Conservation (phyloP, 2,113 vertebrate genomes). For the Cebus imitator region DNA sequence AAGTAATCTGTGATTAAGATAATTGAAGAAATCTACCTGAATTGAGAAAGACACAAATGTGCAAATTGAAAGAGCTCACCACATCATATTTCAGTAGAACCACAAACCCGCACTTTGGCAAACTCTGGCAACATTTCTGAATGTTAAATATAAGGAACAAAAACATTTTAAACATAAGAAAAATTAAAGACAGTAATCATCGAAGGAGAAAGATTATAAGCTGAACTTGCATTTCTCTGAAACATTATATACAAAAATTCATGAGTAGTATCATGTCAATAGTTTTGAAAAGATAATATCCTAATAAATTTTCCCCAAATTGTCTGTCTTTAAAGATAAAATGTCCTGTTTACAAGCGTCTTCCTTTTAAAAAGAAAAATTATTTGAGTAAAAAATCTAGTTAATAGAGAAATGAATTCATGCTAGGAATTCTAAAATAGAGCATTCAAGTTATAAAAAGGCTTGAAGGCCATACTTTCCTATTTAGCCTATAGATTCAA, state of each 20-base stretch:
- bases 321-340: slow-evolving; percentile 10
- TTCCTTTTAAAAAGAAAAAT: not conserved
- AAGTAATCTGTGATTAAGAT: slow-evolving; percentile 14
- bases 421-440: slow-evolving; percentile 19
- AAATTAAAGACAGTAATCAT: slow-evolving; percentile 41
- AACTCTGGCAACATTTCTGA: slow-evolving; percentile 5
- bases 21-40: not conserved
- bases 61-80: not conserved
- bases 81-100: not conserved
- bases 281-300: not conserved
- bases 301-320: not conserved
- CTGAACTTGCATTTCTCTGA: not conserved
- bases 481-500: not conserved
- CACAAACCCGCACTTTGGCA: not conserved
- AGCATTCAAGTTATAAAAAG: not conserved
- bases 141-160: slow-evolving; percentile 3
- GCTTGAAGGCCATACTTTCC: not conserved
- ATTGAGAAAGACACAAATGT: slow-evolving; percentile 10
- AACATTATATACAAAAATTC: not conserved
- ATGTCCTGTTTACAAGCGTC: not conserved
- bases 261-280: too few relatives aligned
- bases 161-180: not conserved
- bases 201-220: not conserved
- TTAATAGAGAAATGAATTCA: slow-evolving; percentile 18
- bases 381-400: not conserved